Evolutionary conservation across 2,888 invertebrate species (phyloP).

Genomic region (Tenthredo amoena): DNA sequence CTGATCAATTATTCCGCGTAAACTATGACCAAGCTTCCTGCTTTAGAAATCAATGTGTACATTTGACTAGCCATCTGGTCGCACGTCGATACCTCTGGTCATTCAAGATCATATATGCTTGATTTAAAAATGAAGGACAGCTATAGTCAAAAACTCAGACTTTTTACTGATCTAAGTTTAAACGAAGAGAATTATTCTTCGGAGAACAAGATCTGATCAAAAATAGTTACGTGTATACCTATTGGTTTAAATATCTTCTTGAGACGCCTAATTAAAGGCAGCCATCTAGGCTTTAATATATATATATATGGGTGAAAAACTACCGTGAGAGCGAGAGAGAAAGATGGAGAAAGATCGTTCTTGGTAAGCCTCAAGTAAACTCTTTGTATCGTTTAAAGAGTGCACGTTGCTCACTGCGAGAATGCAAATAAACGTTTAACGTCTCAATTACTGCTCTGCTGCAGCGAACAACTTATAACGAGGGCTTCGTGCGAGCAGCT

Average conservation of each 20-base stretch:
- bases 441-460: constrained; percentile 42
- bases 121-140: not conserved
- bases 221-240: not conserved
- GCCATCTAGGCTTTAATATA: not conserved
- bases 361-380: constrained; percentile 65
- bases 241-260: not conserved
- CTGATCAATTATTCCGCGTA: constrained; percentile 23
- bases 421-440: constrained; percentile 62
- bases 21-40: constrained; percentile 45
- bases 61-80: constrained; percentile 41
- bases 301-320: constrained; percentile 13
- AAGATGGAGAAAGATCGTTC: constrained; percentile 58
- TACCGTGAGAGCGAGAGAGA: constrained; percentile 1
- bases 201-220: not conserved
- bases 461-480: constrained; percentile 30
- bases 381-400: constrained; percentile 63
- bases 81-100: constrained; percentile 10
- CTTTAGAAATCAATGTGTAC: constrained; percentile 45
- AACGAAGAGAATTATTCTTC: not conserved
- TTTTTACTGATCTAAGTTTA: not conserved
- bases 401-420: constrained; percentile 60
- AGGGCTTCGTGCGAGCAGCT: constrained; percentile 10
- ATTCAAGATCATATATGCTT: not conserved
- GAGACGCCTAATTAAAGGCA: constrained; percentile 4
- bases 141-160: not conserved